These are phyloP conservation scores for Platyrinchus mystaceus DNA, from an alignment of 2,797 vertebrate genomes.

Conservation along the genomic window DNA sequence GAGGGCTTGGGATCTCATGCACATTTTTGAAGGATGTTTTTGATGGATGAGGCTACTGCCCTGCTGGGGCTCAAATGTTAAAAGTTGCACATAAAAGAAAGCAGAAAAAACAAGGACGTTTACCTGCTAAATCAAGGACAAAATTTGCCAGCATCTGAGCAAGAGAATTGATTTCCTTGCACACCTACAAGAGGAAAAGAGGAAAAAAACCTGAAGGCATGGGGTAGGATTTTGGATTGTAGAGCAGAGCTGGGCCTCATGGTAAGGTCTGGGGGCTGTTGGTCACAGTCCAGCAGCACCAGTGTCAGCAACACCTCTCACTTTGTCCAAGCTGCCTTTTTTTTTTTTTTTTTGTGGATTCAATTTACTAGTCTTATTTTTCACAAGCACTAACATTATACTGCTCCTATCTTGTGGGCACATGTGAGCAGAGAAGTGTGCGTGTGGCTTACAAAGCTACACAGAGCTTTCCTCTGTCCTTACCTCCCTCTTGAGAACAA, in stretches of 20 bases:
- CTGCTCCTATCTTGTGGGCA: not conserved
- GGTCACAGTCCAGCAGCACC: not conserved
- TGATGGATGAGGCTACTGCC: not conserved
- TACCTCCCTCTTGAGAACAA: constrained; percentile 87
- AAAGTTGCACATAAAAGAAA: not conserved
- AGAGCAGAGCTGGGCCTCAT: not conserved
- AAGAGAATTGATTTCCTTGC: constrained; percentile 86
- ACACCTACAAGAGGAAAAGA: constrained; percentile 77
- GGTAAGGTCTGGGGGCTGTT: not conserved
- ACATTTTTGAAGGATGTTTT: constrained; percentile 64
- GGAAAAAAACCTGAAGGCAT: fast-evolving
- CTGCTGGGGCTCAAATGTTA: not conserved
- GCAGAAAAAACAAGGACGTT: not conserved
- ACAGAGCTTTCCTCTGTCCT: constrained; percentile 1
- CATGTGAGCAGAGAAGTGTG: fast-evolving
- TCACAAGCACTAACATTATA: not conserved
- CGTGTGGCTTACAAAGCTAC: not conserved
- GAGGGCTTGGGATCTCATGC: constrained; percentile 68
- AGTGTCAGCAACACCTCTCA: not conserved
- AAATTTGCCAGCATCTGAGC: constrained; percentile 83
- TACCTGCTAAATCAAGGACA: constrained; percentile 84
- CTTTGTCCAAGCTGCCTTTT: not conserved
- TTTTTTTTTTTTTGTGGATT: not conserved
- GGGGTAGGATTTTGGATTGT: not conserved
- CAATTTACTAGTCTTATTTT: not conserved